Base-by-base conservation (phyloP, 2,888 invertebrate genomes). In the Leptinotarsa juncta region DNA sequence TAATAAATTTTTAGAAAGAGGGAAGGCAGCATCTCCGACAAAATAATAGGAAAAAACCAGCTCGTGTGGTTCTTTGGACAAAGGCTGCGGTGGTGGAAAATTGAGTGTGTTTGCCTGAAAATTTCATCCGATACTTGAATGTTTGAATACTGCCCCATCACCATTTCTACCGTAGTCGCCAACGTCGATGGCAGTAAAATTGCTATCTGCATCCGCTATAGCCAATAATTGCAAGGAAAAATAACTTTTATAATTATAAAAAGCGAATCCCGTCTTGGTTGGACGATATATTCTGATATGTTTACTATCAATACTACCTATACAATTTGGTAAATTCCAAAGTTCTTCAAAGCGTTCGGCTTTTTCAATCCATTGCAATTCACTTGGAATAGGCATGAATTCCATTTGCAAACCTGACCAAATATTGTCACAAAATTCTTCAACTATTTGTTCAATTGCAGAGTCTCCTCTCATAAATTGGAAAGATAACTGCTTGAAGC, bases 401-500 rank as follows among this genome's bases (percentile, higher is more conserved):
- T 55, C 20, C 20, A 55, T 20, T 55, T 55, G 55, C 20, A 55
- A 55, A 55, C 20, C 32, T 32, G 48, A 49, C 66, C 66, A 66
- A 66, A 66, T 66, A 32, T 32, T 32, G 32, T 1, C 32, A 32
- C 32, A 32, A 32, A 32, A 7, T 32, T 32, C 32, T 32, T 32
- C 32, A 32, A 32, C 32, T 1, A 32, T 32, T 32, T 66, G 66
- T 49, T 1, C 18, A 42, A 66, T 66, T 66, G 66, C 49, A 66
- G 50, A 66, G 66, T 32, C 50, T 66, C 66, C 66, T 66, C 66
- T 49, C 66, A 66, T 66, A 48, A 32, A 42, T 66, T 66, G 66
- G 66, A 66, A 66, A 66, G 50, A 66, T 66, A 42, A 66, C 42
- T 66, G 66, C 66, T 66, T 48, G 66, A 66, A 66, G 50, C 66